Percentiles rank a stretch among this genome's conserved stretches.
Evolutionary conservation across 2,888 invertebrate genomes (phyloP).

Genomic region (Blera fallax): DNA sequence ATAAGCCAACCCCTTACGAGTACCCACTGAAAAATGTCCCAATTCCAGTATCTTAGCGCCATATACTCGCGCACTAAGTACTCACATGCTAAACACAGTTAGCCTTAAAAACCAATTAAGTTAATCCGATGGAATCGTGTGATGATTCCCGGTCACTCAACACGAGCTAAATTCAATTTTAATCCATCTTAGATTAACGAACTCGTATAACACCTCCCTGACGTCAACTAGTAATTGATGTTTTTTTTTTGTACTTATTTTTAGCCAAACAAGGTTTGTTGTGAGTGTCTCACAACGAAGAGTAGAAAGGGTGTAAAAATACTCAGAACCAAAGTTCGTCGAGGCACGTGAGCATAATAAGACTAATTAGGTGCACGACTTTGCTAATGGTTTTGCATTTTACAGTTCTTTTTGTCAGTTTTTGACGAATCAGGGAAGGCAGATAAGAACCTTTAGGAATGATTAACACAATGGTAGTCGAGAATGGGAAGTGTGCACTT

Average conservation of each 20-base stretch:
- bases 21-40: background rate
- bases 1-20: background rate
- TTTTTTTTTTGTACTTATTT: background rate
- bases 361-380: background rate
- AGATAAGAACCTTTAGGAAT: no score
- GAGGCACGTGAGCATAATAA: background rate
- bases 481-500: no score
- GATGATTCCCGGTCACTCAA: background rate
- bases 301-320: background rate
- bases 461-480: no score
- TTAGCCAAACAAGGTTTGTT: background rate
- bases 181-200: background rate
- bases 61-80: background rate
- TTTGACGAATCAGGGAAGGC: background rate
- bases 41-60: background rate
- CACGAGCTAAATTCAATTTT: background rate
- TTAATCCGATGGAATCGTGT: background rate
- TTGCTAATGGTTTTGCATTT: background rate
- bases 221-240: background rate
- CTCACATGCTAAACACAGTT: background rate
- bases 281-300: no score
- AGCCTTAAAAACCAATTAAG: slow-evolving; percentile 3
- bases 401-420: background rate
- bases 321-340: background rate
- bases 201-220: background rate